Conservation (phyloP, 2,797 vertebrate species). For the Xiphorhynchus erythropygius region DNA sequence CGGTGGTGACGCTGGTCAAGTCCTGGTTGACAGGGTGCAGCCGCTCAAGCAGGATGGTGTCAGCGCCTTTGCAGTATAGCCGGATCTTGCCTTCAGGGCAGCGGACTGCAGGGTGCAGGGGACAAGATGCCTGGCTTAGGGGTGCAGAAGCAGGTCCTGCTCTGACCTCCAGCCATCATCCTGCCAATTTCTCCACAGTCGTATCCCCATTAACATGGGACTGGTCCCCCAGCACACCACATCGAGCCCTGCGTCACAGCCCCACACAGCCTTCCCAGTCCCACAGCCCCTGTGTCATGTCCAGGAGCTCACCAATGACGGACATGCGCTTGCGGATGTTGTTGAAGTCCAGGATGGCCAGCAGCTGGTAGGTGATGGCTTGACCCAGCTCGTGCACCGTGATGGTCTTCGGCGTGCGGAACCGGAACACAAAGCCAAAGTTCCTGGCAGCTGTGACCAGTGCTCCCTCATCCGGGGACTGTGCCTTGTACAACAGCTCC, state of each 20-base stretch:
- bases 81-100: slow-evolving; percentile 88
- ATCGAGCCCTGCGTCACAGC: fast-evolving
- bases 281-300: fast-evolving
- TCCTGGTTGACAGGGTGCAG: slow-evolving; percentile 84
- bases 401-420: slow-evolving; percentile 89
- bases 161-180: not conserved
- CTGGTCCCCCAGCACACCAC: not conserved
- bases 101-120: slow-evolving; percentile 75
- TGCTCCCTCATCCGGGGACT: slow-evolving; percentile 92
- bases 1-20: slow-evolving; percentile 84
- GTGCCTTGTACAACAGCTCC: slow-evolving; percentile 90
- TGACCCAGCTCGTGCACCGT: slow-evolving; percentile 85
- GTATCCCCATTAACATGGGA: fast-evolving
- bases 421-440: slow-evolving; percentile 92
- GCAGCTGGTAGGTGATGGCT: slow-evolving; percentile 86
- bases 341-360: slow-evolving; percentile 95
- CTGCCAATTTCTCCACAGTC: not conserved
- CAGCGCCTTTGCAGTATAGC: slow-evolving; percentile 94
- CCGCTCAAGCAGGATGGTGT: slow-evolving; percentile 89
- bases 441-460: slow-evolving; percentile 91
- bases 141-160: not conserved
- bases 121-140: not conserved
- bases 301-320: slow-evolving; percentile 84
- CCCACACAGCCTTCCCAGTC: fast-evolving
- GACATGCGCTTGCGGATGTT: slow-evolving; percentile 96